Evolutionary conservation across 2,888 invertebrate genomes (phyloP).

Genomic region (Sarcophaga caerulescens): DNA sequence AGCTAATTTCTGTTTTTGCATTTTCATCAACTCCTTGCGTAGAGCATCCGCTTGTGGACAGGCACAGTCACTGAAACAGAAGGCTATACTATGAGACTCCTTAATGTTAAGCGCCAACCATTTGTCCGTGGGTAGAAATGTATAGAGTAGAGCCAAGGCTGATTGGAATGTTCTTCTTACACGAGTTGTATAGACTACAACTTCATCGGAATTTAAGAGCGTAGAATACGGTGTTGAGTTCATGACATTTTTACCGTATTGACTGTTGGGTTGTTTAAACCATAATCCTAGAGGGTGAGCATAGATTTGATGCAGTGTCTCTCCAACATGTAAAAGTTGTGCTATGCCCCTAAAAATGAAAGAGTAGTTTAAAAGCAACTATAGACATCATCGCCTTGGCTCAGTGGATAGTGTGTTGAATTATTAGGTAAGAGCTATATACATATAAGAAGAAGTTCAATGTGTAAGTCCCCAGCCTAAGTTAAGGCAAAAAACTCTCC

Average conservation of each 20-base stretch:
- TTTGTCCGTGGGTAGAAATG: conserved; percentile 86
- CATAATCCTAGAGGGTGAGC: conserved; percentile 80
- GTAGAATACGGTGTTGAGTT: conserved; percentile 76
- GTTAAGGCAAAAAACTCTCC: too few species aligned
- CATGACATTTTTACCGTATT: conserved; percentile 71
- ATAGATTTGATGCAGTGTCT: conserved; percentile 84
- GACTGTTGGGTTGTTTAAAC: conserved; percentile 72
- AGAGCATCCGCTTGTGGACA: conserved; percentile 84
- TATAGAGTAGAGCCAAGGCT: conserved; percentile 89
- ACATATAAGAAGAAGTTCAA: too few species aligned
- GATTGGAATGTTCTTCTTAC: conserved; percentile 96
- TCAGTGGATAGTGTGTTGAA: background rate
- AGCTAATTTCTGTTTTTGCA: conserved; percentile 85
- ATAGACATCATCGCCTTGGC: background rate
- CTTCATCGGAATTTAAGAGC: conserved; percentile 82
- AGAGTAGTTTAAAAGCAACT: background rate
- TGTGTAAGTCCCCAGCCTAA: too few species aligned
- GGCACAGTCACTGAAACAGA: conserved; percentile 93
- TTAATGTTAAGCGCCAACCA: conserved; percentile 85
- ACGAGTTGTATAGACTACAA: conserved; percentile 89
- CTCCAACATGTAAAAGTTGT: conserved; percentile 91
- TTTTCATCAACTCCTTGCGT: conserved; percentile 80
- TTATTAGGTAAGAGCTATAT: too few species aligned
- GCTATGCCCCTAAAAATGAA: conserved; percentile 84
- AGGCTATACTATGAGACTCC: conserved; percentile 91